Conservation (phyloP, 2,888 invertebrate genomes). For the Drosophila atripex region DNA sequence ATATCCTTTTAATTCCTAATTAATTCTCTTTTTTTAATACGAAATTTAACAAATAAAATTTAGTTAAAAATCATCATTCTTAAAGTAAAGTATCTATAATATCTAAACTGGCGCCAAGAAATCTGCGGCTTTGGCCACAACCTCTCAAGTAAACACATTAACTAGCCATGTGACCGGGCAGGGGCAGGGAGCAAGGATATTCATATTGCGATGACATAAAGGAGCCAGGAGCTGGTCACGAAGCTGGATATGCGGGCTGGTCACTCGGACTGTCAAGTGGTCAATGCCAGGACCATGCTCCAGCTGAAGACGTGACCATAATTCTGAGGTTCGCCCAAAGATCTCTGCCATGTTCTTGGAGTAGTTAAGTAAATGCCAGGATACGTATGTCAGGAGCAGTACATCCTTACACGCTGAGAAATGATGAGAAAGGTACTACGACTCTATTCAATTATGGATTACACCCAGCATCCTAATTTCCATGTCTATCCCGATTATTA, state of each 20-base stretch:
- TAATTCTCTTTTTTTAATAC: too few species aligned
- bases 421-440: background rate
- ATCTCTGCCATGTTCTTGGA: conserved; percentile 1
- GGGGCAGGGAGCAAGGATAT: too few species aligned
- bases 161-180: background rate
- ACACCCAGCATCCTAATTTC: too few species aligned
- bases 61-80: background rate
- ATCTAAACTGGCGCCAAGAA: background rate
- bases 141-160: conserved; percentile 1
- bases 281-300: conserved; percentile 15
- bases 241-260: background rate
- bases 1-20: too few species aligned
- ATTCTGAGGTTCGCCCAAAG: background rate
- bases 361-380: background rate
- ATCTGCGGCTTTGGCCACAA: background rate
- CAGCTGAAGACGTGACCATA: conserved; percentile 13
- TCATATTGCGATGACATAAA: conserved; percentile 4
- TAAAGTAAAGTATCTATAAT: background rate
- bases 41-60: background rate
- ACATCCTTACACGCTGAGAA: background rate
- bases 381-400: conserved; percentile 13
- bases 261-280: conserved; percentile 8
- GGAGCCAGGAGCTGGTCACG: background rate
- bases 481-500: too few species aligned
- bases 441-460: background rate